phyloP scores from a whole-genome alignment of 2,888 invertebrate genomes.

The Nowickia ferox region DNA sequence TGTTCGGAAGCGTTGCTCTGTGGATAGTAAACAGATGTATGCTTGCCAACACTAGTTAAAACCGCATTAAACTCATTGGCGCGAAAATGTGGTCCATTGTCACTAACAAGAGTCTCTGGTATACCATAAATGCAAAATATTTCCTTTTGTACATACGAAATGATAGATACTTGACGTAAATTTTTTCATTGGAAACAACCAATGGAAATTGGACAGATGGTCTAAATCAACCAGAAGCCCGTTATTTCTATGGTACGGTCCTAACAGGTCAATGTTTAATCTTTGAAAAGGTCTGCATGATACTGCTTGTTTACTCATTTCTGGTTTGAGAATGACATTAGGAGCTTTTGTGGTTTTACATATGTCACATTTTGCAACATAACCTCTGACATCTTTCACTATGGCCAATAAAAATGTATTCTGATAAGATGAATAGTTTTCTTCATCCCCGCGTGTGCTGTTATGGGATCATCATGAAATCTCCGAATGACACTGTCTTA shows the following conservation, averaged over 20 bases:
- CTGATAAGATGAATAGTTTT: slow-evolving; percentile 12
- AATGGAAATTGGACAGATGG: slow-evolving; percentile 22
- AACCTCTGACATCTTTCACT: too few species aligned
- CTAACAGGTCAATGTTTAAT: not conserved
- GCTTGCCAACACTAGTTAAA: too few species aligned
- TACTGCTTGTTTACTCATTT: too few species aligned
- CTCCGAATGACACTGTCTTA: not conserved
- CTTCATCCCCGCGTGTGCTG: slow-evolving; percentile 16
- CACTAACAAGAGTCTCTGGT: slow-evolving; percentile 67
- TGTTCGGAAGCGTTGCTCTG: not conserved
- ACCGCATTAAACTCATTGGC: slow-evolving; percentile 59
- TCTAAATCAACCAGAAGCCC: slow-evolving; percentile 16
- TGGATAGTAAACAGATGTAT: slow-evolving; percentile 5
- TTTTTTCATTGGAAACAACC: slow-evolving; percentile 38
- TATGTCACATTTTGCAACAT: too few species aligned
- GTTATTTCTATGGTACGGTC: slow-evolving; percentile 12
- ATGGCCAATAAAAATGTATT: too few species aligned
- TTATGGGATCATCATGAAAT: not conserved
- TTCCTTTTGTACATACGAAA: slow-evolving; percentile 13
- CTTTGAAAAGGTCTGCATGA: too few species aligned
- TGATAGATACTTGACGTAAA: slow-evolving; percentile 9
- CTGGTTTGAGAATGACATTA: too few species aligned
- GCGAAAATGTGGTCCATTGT: slow-evolving; percentile 75
- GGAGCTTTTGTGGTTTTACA: too few species aligned
- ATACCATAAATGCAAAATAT: slow-evolving; percentile 70